phyloP scores from a whole-genome alignment of 2,113 vertebrate genomes.

The Limnothrissa miodon region DNA sequence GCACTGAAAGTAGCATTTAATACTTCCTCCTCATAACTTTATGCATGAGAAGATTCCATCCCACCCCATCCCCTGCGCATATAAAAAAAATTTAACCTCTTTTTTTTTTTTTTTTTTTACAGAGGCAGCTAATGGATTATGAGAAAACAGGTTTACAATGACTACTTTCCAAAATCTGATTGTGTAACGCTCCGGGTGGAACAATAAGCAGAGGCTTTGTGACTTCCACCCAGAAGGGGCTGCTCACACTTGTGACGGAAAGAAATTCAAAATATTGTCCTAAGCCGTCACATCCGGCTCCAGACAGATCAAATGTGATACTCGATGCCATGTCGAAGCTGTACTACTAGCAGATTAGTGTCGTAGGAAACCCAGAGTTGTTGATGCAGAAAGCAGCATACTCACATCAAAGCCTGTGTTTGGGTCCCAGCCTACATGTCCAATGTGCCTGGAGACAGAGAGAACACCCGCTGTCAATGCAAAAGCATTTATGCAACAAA shows the following conservation, averaged over 20 bases:
- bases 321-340: not conserved
- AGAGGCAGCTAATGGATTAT: constrained; percentile 58
- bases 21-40: not conserved
- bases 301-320: not conserved
- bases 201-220: constrained; percentile 17
- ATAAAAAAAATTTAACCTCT: too few relatives aligned
- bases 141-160: constrained; percentile 42
- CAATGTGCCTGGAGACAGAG: constrained; percentile 81
- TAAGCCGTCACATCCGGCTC: not conserved
- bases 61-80: not conserved
- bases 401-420: constrained; percentile 99
- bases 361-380: too few relatives aligned
- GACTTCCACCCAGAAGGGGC: not conserved
- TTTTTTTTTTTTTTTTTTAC: constrained; percentile 41
- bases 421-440: constrained; percentile 98
- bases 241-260: not conserved
- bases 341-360: too few relatives aligned
- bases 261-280: not conserved
- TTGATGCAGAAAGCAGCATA: constrained; percentile 39
- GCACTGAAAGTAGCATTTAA: not conserved
- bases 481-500: not conserved
- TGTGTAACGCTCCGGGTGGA: constrained; percentile 49
- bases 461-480: not conserved
- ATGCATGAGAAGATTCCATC: not conserved
- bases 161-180: constrained; percentile 48